Evolutionary conservation across 2,797 vertebrate genomes (phyloP), one percentile per base, ranked within the genome.

Genomic region (Diglossa cyanea): DNA sequence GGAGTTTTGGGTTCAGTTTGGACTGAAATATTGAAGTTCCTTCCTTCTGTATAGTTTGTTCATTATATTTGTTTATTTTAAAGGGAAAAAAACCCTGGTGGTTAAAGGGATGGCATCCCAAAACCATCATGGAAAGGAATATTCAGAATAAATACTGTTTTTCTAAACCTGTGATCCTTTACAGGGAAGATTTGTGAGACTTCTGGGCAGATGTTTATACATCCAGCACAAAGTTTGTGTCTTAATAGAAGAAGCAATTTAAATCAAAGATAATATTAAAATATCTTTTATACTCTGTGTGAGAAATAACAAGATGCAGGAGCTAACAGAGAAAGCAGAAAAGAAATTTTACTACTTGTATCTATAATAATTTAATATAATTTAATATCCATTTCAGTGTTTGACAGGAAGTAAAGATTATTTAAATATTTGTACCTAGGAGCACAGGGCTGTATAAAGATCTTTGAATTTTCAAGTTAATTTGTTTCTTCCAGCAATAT

Each of bases 391-490:
- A 78, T 96, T 93, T 81, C 88, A 71, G 13, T 94, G 79, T 95
- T 94, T 95, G 91, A 88, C 66, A 78, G 87, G 76, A 91, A 84
- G 76, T 81, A 84, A 80, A 90, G 87, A 63, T 94, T 78, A 72
- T 55, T 93, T 96, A 94, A 96, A 94, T 94, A 93, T 95, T 94
- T 96, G 91, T 95, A 92, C 87, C 76, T 63, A 73, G 55, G 48
- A 94, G 82, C 31, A 60, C 55, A 61, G 74, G 40, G 57, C 75
- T 92, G 87, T 87, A 89, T 90, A 94, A 96, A 95, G 93, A 88
- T 90, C 92, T 96, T 96, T 90, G 68, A 73, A 84, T 94, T 96
- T 87, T 90, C 75, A 92, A 84, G 66, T 90, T 90, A 94, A 95
- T 93, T 90, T 88, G 83, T 96, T 96, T 94, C 65, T 95, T 78